Percentiles rank a stretch among this genome's conserved stretches.
Conservation (phyloP, 2,888 invertebrate genomes). For the Aquatica leii region DNA sequence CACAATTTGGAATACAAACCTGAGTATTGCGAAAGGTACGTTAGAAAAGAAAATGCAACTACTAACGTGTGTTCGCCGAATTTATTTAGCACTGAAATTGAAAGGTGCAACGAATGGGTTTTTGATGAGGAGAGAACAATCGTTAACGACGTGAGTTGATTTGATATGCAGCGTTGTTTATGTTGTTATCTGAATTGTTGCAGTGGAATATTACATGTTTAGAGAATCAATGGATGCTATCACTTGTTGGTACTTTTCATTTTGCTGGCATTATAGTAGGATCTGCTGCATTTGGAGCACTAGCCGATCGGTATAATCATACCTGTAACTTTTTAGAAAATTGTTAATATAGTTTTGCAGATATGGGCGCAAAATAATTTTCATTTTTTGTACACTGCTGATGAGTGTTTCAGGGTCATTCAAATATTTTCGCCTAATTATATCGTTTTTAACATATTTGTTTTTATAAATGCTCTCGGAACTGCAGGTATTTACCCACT, state of each 20-base stretch:
- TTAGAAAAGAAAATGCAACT: slow-evolving; percentile 42
- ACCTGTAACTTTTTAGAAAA: slow-evolving; percentile 1
- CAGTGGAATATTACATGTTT: slow-evolving; percentile 69
- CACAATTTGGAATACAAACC: slow-evolving; percentile 48
- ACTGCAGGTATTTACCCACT: slow-evolving; percentile 69
- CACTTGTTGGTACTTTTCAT: slow-evolving; percentile 69
- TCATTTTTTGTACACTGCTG: slow-evolving; percentile 65
- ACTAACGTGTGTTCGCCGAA: slow-evolving; percentile 54
- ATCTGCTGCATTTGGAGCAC: slow-evolving; percentile 66
- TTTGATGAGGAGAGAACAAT: slow-evolving; percentile 66
- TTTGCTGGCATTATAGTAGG: slow-evolving; percentile 71
- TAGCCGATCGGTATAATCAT: slow-evolving; percentile 62
- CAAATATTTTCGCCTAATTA: slow-evolving; percentile 66
- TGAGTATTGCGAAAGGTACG: slow-evolving; percentile 54
- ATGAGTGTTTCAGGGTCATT: slow-evolving; percentile 67
- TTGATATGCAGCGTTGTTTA: neutral
- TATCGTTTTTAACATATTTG: slow-evolving; percentile 63
- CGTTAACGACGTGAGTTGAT: slow-evolving; percentile 64
- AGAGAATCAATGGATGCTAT: slow-evolving; percentile 69
- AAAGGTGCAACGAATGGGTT: slow-evolving; percentile 64
- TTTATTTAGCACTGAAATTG: slow-evolving; percentile 56
- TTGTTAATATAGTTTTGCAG: too few relatives aligned
- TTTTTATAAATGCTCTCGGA: slow-evolving; percentile 68
- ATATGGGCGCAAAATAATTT: slow-evolving; percentile 68
- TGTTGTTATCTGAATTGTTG: slow-evolving; percentile 42